Percentiles rank a stretch among this genome's conserved stretches.
Conservation (phyloP, 2,113 vertebrate genomes). For the Vimba vimba region DNA sequence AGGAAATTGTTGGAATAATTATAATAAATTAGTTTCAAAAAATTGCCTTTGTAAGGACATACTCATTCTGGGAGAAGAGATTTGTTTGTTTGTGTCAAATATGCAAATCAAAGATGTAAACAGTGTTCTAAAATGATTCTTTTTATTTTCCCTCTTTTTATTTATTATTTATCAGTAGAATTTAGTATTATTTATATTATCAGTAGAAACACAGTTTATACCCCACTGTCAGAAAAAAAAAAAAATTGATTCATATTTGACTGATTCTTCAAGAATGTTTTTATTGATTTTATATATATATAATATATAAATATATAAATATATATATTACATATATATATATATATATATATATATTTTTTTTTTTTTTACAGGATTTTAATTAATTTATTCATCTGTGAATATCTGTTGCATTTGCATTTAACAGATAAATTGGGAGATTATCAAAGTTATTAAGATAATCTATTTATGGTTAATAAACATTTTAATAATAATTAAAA, state of each 20-base stretch:
- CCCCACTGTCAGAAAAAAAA: neutral
- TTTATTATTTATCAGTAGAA: no score
- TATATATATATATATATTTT: no score
- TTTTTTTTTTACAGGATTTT: no score
- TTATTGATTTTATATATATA: no score
- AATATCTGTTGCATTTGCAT: neutral
- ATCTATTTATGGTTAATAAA: neutral
- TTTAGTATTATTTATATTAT: neutral
- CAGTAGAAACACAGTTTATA: neutral
- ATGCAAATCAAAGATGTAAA: neutral
- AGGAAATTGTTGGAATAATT: neutral
- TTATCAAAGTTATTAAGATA: neutral
- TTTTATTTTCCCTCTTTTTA: neutral
- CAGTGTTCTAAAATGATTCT: neutral
- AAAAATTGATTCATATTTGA: neutral
- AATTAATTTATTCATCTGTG: neutral
- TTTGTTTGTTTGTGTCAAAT: neutral
- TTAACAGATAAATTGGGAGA: neutral
- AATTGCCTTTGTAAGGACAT: conserved; percentile 67
- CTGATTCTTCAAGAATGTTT: neutral
- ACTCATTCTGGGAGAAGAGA: conserved; percentile 40
- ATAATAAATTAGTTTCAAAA: neutral
- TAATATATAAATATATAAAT: no score
- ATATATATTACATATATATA: no score
- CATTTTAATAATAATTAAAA: neutral